Base-by-base conservation (phyloP, 2,113 vertebrate species). In the Drymodes brunneopygia region DNA sequence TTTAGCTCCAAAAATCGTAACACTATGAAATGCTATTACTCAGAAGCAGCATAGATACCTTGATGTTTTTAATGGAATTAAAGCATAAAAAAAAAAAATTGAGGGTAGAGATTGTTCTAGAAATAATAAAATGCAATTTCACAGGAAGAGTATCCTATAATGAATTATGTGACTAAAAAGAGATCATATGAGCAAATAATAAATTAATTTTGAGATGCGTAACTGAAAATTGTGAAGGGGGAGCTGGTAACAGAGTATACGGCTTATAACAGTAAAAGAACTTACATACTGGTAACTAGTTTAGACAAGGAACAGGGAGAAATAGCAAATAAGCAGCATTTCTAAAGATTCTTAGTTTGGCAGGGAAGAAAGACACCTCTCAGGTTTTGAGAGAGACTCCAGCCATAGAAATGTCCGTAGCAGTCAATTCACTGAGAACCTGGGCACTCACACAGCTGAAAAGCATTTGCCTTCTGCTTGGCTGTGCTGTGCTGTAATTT, bases 401-500 rank as follows among this genome's bases (percentile, higher is more conserved):
- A 54, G 36, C 4, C 2, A 0, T 23, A 60, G n/a, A 75, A 81
- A n/a, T 64, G 12, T 40, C 58, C 3, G 0, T 64, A n/a, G 48
- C 33, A 48, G 65, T 67, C 33, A 40, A 1, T 64, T 56, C 78
- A 36, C 19, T 36, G 60, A 29, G 40, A 62, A 21, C 15, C 5
- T 51, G 51, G 40, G 11, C n/a, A n/a, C 29, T 47, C 21, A 67
- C 15, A 35, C 25, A 25, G 62, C 23, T 70, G 42, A 65, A 69
- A 57, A 86, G 18, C 14, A 12, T 35, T 86, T 84, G 42, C 44
- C 58, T 75, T 72, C 36, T 67, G 4, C 36, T 85, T 85, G 71
- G 47, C 65, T 81, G 0, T 83, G 42, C 47, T 84, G 2, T 57
- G 31, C 38, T 78, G 24, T 71, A 5, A 65, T 67, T 36, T 29